These are phyloP conservation scores for Hymenochirus boettgeri DNA, from an alignment of 2,113 vertebrate genomes.

Conservation along the genomic window DNA sequence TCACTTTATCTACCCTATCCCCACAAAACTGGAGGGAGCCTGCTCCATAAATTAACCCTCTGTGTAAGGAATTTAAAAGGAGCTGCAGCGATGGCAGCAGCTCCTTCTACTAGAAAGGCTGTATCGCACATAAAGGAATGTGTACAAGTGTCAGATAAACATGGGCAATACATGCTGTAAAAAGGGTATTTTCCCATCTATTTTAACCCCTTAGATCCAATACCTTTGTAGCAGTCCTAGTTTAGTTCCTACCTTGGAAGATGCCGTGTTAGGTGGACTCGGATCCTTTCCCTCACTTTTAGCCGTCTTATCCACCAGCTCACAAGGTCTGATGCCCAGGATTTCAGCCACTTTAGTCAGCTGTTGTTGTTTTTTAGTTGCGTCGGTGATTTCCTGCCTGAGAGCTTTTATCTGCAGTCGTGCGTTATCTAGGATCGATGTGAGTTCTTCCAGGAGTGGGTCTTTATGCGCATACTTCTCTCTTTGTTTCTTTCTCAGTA, in stretches of 20 bases:
- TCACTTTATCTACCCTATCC: no score
- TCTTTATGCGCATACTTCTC: constrained; percentile 96
- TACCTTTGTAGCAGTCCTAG: no score
- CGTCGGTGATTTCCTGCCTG: constrained; percentile 74
- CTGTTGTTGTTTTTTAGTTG: constrained; percentile 85
- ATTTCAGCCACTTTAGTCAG: constrained; percentile 92
- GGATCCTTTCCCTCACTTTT: constrained; percentile 58
- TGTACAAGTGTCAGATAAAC: no score
- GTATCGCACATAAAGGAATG: no score
- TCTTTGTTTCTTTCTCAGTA: constrained; percentile 87
- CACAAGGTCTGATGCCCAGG: constrained; percentile 78
- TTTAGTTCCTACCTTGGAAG: not conserved
- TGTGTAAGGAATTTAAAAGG: no score
- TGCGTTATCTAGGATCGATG: constrained; percentile 84
- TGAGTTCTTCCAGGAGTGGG: constrained; percentile 85
- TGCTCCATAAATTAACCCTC: no score
- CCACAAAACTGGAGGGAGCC: no score
- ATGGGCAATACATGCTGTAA: no score
- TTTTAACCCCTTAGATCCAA: no score
- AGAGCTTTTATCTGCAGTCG: constrained; percentile 82
- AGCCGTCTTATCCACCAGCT: constrained; percentile 62
- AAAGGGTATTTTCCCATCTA: no score
- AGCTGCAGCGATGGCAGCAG: no score
- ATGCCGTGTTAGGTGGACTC: constrained; percentile 52
- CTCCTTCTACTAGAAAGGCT: no score